Evolutionary conservation across 2,888 invertebrate genomes (phyloP).

Genomic region (Conchocele bisecta): DNA sequence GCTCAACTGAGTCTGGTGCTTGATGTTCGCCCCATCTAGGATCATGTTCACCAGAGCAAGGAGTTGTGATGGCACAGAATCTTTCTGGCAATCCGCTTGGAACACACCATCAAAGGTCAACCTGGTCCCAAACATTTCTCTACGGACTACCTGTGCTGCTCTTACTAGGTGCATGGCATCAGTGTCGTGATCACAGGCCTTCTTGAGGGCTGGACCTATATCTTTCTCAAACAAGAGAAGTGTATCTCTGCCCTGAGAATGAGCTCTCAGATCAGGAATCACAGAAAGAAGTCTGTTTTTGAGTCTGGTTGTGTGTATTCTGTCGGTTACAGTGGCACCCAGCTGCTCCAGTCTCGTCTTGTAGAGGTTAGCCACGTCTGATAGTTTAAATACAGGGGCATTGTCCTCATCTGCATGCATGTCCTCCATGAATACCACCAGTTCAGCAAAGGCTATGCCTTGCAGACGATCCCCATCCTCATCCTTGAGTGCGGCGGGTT

Average conservation of each 20-base stretch:
- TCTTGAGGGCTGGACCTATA: not conserved
- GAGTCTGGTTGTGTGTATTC: not conserved
- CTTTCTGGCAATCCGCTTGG: too few species aligned
- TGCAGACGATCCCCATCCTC: too few species aligned
- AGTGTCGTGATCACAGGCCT: not conserved
- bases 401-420: not conserved
- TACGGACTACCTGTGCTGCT: slow-evolving; percentile 2
- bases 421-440: slow-evolving; percentile 2
- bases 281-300: not conserved
- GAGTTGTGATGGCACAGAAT: not conserved
- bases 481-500: too few species aligned
- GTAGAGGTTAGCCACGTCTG: not conserved
- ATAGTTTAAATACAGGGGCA: slow-evolving; percentile 3
- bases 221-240: not conserved
- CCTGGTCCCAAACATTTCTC: not conserved
- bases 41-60: not conserved
- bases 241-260: not conserved
- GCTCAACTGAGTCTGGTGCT: not conserved
- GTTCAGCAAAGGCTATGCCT: slow-evolving; percentile 11
- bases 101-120: not conserved
- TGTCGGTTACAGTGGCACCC: not conserved
- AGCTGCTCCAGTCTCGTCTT: not conserved
- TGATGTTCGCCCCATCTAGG: not conserved
- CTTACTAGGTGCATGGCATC: not conserved
- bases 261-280: not conserved